Conservation (phyloP, 2,888 invertebrate species). For the Actias luna region DNA sequence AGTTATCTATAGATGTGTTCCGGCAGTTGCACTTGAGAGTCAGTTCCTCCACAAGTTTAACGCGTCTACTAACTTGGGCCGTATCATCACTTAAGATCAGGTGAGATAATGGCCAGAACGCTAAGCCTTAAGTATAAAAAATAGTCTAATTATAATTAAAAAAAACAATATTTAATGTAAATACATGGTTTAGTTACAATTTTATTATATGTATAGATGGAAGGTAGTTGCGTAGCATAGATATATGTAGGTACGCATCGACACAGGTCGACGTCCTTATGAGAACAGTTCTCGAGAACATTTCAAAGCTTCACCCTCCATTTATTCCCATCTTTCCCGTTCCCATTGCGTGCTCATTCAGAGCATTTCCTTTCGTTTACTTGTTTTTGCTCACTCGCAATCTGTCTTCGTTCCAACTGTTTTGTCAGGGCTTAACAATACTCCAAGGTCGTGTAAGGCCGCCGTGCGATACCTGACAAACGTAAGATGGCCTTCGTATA, state of each 20-base stretch:
- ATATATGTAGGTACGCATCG: background rate
- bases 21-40: too few species aligned
- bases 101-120: too few species aligned
- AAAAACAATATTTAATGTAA: too few species aligned
- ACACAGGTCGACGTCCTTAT: constrained; percentile 12
- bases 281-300: constrained; percentile 14
- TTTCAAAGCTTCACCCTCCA: constrained; percentile 17
- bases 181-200: too few species aligned
- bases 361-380: constrained; percentile 20
- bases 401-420: constrained; percentile 20
- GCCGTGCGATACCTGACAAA: constrained; percentile 12
- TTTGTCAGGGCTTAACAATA: constrained; percentile 18
- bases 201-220: too few species aligned
- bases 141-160: too few species aligned
- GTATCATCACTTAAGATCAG: too few species aligned
- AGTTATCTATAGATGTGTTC: too few species aligned
- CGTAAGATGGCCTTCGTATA: background rate
- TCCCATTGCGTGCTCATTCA: constrained; percentile 20
- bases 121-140: too few species aligned
- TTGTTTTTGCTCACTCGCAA: constrained; percentile 22
- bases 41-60: too few species aligned
- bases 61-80: too few species aligned
- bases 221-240: background rate
- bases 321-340: constrained; percentile 21
- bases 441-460: constrained; percentile 17